Percentiles rank a stretch among this genome's conserved stretches.
Evolutionary conservation across 2,888 invertebrate genomes (phyloP).

Genomic region (Fragum sueziense): DNA sequence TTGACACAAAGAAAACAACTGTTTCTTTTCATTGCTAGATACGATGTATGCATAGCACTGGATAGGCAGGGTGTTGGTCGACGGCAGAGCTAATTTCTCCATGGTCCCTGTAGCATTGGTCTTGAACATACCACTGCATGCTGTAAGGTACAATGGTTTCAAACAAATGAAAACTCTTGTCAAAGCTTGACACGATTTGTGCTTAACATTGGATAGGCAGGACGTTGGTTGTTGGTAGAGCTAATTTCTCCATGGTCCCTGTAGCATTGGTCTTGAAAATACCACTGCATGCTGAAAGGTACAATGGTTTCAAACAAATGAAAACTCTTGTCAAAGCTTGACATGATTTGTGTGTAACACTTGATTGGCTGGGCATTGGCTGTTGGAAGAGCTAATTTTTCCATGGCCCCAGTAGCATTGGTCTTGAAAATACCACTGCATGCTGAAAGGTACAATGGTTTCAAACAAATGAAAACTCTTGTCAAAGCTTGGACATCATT

Average conservation of each 20-base stretch:
- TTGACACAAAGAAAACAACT: too few relatives aligned
- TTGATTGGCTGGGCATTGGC: neutral
- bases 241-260: neutral
- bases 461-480: too few relatives aligned
- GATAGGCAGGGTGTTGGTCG: neutral
- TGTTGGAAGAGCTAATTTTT: neutral
- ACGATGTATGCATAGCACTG: conserved; percentile 38
- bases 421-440: neutral
- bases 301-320: too few relatives aligned
- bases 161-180: too few relatives aligned
- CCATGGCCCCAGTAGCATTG: neutral
- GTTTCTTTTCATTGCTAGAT: conserved; percentile 2
- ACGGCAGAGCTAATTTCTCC: neutral
- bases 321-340: too few relatives aligned
- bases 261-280: neutral
- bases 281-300: conserved; percentile 17
- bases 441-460: neutral
- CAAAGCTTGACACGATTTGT: conserved; percentile 25
- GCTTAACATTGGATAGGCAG: conserved; percentile 26
- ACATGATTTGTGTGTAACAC: too few relatives aligned
- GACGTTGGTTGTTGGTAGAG: neutral
- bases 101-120: neutral
- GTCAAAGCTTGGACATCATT: conserved; percentile 21
- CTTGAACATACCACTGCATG: conserved; percentile 13
- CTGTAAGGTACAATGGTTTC: too few relatives aligned